Evolutionary conservation across 2,888 invertebrate genomes (phyloP), one percentile per base, ranked within the genome.

Genomic region (Bugula neritina): DNA sequence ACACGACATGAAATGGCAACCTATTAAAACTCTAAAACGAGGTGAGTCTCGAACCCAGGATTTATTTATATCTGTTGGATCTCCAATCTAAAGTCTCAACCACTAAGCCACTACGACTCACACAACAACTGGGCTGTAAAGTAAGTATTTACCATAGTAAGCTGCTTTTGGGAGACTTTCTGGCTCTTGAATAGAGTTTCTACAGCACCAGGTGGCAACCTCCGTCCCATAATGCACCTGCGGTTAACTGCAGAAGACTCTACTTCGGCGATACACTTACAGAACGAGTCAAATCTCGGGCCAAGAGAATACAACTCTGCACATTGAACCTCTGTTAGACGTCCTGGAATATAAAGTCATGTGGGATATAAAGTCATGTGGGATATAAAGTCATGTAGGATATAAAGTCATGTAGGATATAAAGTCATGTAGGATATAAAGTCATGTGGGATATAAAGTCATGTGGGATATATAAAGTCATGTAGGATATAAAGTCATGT

Each of bases 221-320:
- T 21, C 27, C 63, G 27, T 13, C 31, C 21, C 2, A 63, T 3
- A 63, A 63, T 13, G 27, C 31, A 17, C n/a, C 63, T 27, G 5
- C 63, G 21, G 31, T 63, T 27, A 13, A 31, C 27, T 25, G 34
- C 10, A 27, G 31, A 27, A 25, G 5, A 10, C 13, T 63, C 63
- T 13, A 31, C 27, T 13, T 63, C 63, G 5, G 63, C 63, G 31
- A 63, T 63, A 31, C 63, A 63, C 5, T 31, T 21, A 31, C 10
- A 63, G 63, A 63, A 63, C 2, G 63, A 31, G 63, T 63, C 27
- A 31, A 63, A 63, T 13, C 29, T 31, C 5, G 63, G 63, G 13
- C 63, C 63, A 63, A 31, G 27, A n/a, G 63, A 25, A 63, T 63
- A 63, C 29, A 63, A 34, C 34, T 63, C 63, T 25, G 63, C 63